Percentiles rank a stretch among this genome's conserved stretches.
These are phyloP conservation scores for Synanthedon tipuliformis DNA, from an alignment of 2,888 invertebrate species.

Conservation along the genomic window DNA sequence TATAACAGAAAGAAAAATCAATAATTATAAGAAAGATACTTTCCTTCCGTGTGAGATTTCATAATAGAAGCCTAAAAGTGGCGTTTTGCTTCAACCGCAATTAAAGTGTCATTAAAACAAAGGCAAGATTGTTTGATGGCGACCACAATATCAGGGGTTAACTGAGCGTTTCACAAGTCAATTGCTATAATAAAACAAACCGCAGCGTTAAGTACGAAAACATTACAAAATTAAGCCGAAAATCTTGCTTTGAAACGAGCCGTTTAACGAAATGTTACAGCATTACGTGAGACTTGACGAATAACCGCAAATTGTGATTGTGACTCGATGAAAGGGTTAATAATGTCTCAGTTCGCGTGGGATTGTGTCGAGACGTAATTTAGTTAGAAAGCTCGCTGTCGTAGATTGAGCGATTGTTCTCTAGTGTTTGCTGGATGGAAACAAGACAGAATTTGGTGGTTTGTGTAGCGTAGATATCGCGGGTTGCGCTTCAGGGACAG, in stretches of 20 bases:
- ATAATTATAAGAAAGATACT: too few relatives aligned
- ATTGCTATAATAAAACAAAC: conserved; percentile 31
- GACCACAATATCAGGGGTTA: conserved; percentile 13
- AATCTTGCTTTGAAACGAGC: conserved; percentile 23
- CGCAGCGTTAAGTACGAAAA: conserved; percentile 29
- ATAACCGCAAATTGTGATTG: conserved; percentile 66
- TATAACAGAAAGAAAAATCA: too few relatives aligned
- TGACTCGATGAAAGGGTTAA: conserved; percentile 64
- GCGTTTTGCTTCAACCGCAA: background rate
- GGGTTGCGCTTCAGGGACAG: too few relatives aligned
- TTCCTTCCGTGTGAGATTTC: too few relatives aligned
- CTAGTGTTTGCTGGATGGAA: conserved; percentile 1
- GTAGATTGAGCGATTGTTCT: conserved; percentile 64
- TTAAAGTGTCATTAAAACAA: background rate
- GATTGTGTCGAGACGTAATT: conserved; percentile 26
- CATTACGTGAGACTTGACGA: conserved; percentile 45
- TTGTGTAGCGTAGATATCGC: background rate
- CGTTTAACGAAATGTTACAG: conserved; percentile 30
- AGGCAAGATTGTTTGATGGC: conserved; percentile 1
- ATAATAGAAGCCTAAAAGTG: too few relatives aligned
- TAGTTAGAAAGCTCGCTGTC: conserved; percentile 46
- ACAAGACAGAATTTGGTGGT: conserved; percentile 4
- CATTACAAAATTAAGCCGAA: conserved; percentile 40
- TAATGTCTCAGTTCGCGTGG: conserved; percentile 42
- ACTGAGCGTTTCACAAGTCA: conserved; percentile 27